A percentile compares a stretch with the other conserved stretches of the same genome.
These are phyloP conservation scores for Fragum fragum DNA, from an alignment of 2,888 invertebrate genomes.

Conservation along the genomic window DNA sequence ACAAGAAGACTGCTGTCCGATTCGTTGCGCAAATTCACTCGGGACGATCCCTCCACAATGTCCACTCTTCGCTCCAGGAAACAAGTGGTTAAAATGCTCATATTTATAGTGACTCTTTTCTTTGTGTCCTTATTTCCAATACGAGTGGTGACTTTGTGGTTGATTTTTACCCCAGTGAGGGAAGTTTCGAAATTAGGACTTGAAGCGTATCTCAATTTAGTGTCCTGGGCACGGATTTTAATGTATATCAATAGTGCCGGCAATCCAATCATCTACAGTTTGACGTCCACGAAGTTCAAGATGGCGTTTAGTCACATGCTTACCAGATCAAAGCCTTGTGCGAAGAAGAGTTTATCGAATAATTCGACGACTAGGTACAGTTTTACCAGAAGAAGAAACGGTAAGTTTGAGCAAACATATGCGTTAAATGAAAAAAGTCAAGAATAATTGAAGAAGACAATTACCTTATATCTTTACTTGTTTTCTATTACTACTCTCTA, in stretches of 20 bases:
- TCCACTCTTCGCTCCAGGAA: conserved; percentile 66
- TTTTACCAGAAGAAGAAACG: conserved; percentile 12
- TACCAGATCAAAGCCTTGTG: conserved; percentile 11
- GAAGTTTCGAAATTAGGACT: conserved; percentile 91
- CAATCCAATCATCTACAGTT: conserved; percentile 96
- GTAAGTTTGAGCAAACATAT: no score
- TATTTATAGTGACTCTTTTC: conserved; percentile 90
- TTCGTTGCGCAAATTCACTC: conserved; percentile 25
- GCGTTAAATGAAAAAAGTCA: no score
- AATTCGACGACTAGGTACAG: conserved; percentile 15
- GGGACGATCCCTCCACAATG: conserved; percentile 44
- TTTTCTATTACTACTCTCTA: no score
- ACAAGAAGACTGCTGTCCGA: conserved; percentile 62
- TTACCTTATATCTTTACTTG: no score
- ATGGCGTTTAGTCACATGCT: conserved; percentile 82
- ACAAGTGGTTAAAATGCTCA: conserved; percentile 79
- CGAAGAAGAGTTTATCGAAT: background rate
- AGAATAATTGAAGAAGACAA: no score
- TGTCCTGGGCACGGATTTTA: conserved; percentile 93
- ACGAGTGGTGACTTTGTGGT: conserved; percentile 95
- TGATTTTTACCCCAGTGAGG: conserved; percentile 92
- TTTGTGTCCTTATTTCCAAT: conserved; percentile 96
- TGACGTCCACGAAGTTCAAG: conserved; percentile 96
- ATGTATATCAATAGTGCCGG: conserved; percentile 96
- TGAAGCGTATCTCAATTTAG: conserved; percentile 93